Conservation (phyloP, 1,140 invertebrate genomes). For the Argopecten irradians region DNA sequence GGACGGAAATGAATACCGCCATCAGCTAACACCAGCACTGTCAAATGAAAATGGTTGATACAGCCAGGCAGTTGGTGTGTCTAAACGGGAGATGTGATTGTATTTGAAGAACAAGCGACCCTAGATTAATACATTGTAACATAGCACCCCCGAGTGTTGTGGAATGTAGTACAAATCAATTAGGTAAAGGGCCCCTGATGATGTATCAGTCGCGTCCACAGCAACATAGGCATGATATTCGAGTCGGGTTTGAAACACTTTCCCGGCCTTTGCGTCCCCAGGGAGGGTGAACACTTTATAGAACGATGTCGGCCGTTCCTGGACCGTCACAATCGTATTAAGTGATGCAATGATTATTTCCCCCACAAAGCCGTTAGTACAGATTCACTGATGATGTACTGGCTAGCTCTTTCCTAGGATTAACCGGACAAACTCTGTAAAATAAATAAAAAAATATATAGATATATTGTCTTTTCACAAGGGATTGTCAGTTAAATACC, state of each 20-base stretch:
- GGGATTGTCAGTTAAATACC: too few species aligned
- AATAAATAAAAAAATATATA: too few species aligned
- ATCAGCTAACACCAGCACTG: too few species aligned
- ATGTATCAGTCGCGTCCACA: not conserved
- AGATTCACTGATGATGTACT: not conserved
- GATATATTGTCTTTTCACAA: too few species aligned
- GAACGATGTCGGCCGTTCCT: not conserved
- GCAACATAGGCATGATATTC: not conserved
- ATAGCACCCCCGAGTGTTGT: not conserved
- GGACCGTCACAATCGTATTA: not conserved
- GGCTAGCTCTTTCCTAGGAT: not conserved
- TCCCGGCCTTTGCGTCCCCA: not conserved
- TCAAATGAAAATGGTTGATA: too few species aligned
- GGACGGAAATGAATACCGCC: too few species aligned
- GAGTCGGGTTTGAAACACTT: not conserved
- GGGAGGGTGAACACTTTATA: not conserved
- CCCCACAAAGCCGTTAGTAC: not conserved
- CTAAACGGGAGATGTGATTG: not conserved
- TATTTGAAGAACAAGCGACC: not conserved
- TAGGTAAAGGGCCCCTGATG: not conserved
- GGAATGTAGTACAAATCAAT: not conserved
- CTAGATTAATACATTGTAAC: not conserved
- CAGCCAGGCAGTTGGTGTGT: too few species aligned
- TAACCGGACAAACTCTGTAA: not conserved
- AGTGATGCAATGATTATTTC: not conserved